Evolutionary conservation across 1,140 invertebrate genomes (phyloP).

Genomic region (Calephelis nemesis): DNA sequence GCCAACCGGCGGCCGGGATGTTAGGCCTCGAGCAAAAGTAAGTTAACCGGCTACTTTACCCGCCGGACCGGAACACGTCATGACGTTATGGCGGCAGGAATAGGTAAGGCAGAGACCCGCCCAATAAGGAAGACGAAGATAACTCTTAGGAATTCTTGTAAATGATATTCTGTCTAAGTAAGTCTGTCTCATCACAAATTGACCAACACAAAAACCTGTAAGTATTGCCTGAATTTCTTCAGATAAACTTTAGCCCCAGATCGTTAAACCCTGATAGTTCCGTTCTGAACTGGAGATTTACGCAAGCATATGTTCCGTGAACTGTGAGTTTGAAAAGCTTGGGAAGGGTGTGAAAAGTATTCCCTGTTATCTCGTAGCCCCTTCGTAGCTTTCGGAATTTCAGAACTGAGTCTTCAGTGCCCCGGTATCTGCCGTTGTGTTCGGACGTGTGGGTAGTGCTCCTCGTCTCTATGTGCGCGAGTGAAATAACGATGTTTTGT

Average conservation of each 20-base stretch:
- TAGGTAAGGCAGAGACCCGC: too few species aligned
- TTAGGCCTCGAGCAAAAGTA: too few species aligned
- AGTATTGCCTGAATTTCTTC: background rate
- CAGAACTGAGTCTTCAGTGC: slow-evolving; percentile 52
- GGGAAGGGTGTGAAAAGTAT: slow-evolving; percentile 30
- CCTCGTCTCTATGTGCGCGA: slow-evolving; percentile 37
- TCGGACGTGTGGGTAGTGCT: slow-evolving; percentile 45
- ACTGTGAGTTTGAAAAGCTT: slow-evolving; percentile 22
- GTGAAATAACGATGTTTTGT: slow-evolving; percentile 42
- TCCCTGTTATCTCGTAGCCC: slow-evolving; percentile 20
- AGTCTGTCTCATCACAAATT: too few species aligned
- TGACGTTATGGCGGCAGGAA: too few species aligned
- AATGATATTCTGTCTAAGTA: too few species aligned
- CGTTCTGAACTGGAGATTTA: background rate
- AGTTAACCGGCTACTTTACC: too few species aligned
- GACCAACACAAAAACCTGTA: background rate
- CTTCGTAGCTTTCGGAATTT: slow-evolving; percentile 30
- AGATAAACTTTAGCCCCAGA: background rate
- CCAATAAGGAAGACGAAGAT: too few species aligned
- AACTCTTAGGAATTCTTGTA: too few species aligned
- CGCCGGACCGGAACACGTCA: too few species aligned
- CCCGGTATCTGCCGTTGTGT: slow-evolving; percentile 50
- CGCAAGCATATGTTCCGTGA: slow-evolving; percentile 4
- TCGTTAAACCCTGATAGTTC: background rate
- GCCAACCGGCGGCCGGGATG: too few species aligned